Base-by-base conservation (phyloP, 1,140 invertebrate species). In the Vanessa tameamea region DNA sequence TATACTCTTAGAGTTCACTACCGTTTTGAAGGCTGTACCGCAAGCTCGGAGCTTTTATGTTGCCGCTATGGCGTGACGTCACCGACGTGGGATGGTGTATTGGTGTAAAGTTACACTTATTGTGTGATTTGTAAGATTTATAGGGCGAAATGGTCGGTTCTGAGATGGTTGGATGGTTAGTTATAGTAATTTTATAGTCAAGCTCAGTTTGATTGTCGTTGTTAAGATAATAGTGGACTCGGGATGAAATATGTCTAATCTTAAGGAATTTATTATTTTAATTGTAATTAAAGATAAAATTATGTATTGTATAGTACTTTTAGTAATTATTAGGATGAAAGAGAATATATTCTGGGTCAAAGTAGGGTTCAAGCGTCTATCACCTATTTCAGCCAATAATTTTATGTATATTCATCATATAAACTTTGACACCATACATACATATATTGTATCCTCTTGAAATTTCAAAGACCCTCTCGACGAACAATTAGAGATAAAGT, bases 11-110 rank as follows among this genome's bases (percentile, higher is more conserved):
- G 26, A 75, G 47, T 55, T 75, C 69, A 78, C 82, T 78, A 85
- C 83, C 74, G 77, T 76, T 87, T 88, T 89, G 88, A 82, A 81
- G 80, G 70, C 69, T 74, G 76, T 81, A 76, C 74, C 82, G 75
- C 71, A 61, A 66, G 64, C 72, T 79, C 65, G 78, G 81, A 78
- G 82, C 79, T 88, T 90, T 84, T 90, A 90, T 90, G 85, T 81
- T 76, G 73, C 69, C 9, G 63, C 66, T 70, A 73, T 72, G 78
- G 59, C 20, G 83, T 90, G 87, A 90, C 88, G 88, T 90, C 87
- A 90, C 77, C 73, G 57, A 61, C 57, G 57, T 61, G 57, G 57
- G 57, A 61, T 37, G 57, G 57, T 87, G 82, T 86, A 83, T 78
- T 76, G 81, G 82, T 73, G 80, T 86, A 83, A 78, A 61, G 67